Conservation (phyloP, 2,113 vertebrate genomes). For the Murina feae region DNA sequence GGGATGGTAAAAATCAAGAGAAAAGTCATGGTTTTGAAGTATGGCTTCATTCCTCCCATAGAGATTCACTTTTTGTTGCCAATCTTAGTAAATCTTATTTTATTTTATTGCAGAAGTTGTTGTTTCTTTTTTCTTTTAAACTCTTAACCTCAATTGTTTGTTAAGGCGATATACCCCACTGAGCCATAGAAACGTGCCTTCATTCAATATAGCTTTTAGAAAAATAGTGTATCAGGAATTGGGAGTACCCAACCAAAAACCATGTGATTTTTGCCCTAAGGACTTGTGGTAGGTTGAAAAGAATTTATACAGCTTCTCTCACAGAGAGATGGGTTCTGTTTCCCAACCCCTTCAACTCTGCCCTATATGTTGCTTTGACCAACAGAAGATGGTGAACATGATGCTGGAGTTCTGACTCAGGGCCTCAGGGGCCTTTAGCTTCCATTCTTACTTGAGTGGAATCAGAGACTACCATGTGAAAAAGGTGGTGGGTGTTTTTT, state of each 20-base stretch:
- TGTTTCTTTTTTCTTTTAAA: background rate
- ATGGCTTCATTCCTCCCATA: background rate
- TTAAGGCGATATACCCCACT: background rate
- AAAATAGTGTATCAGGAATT: background rate
- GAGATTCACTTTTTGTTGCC: background rate
- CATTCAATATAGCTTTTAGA: background rate
- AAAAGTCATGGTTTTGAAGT: background rate
- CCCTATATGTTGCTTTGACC: background rate
- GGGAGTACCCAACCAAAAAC: background rate
- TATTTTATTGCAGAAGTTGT: background rate
- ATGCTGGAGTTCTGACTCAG: background rate
- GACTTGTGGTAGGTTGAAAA: background rate
- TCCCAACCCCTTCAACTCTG: no score
- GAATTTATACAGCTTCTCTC: background rate
- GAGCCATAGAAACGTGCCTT: background rate
- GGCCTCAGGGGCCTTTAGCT: background rate
- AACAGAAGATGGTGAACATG: background rate
- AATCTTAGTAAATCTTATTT: background rate
- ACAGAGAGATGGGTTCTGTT: fast-evolving
- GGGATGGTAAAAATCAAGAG: background rate
- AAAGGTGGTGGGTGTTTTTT: background rate
- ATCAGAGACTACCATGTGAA: background rate
- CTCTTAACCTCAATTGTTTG: background rate
- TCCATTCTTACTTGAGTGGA: background rate
- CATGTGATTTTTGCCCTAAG: background rate